Conservation (phyloP, 2,113 vertebrate genomes). For the Clarias magur region DNA sequence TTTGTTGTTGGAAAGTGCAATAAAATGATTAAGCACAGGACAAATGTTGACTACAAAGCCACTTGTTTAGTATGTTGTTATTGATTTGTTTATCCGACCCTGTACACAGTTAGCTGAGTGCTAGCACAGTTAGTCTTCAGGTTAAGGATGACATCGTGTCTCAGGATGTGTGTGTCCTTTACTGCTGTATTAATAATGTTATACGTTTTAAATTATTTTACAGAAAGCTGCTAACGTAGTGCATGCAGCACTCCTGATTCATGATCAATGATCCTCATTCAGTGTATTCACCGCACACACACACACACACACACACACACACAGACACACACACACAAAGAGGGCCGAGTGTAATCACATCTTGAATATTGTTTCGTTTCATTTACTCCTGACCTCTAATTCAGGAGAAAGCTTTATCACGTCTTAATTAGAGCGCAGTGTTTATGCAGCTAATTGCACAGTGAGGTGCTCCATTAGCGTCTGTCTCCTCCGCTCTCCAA, state of each 20-base stretch:
- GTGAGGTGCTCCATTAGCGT: slow-evolving; percentile 61
- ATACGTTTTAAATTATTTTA: neutral
- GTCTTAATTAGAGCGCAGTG: slow-evolving; percentile 73
- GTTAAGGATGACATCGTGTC: neutral
- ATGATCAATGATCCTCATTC: neutral
- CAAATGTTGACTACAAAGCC: no score
- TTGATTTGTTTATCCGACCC: no score
- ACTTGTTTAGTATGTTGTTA: no score
- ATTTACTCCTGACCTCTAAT: slow-evolving; percentile 69
- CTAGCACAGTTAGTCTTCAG: no score
- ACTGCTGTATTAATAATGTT: neutral
- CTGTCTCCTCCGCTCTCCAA: slow-evolving; percentile 64
- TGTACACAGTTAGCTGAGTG: no score
- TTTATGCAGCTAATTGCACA: slow-evolving; percentile 75
- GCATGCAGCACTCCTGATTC: neutral
- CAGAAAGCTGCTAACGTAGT: neutral
- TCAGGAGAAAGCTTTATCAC: slow-evolving; percentile 64
- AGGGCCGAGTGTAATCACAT: slow-evolving; percentile 40
- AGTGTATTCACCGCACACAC: neutral
- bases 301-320: neutral
- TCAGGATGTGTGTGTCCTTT: neutral
- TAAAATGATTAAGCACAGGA: neutral
- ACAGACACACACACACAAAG: slow-evolving; percentile 29
- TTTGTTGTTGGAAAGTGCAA: neutral
- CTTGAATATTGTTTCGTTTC: slow-evolving; percentile 62